Evolutionary conservation across 2,888 invertebrate genomes (phyloP), one percentile per base, ranked within the genome.

Genomic region (Acronicta psi): DNA sequence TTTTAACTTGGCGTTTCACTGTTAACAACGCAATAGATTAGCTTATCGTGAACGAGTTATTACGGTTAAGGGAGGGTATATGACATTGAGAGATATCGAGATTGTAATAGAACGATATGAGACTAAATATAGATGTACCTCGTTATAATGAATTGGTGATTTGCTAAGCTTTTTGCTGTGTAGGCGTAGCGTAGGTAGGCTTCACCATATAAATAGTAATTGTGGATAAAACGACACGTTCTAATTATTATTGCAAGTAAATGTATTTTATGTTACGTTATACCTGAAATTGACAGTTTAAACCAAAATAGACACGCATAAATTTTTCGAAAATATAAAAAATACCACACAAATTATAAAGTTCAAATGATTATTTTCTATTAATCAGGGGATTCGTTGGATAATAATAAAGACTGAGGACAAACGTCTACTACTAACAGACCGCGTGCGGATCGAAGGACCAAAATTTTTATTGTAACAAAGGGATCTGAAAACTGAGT

Each of bases 1-100:
- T 74, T 74, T 70, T 74, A 74, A 63, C 60, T 59, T 55, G 51
- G 42, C 18, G 17, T 64, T 68, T 73, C 38, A 46, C 46, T 72
- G 61, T 60, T 63, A 69, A 63, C 70, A 55, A 44, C 56, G 25
- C 40, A 37, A 61, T 59, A 73, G 73, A 73, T 69, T 73, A 58
- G 55, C 47, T 59, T 69, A 69, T 71, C 59, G 51, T 45, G 58
- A 57, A 59, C 57, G 45, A 58, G 45, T 60, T 71, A 53, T 70
- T 66, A 56, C 47, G 10, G 40, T 20, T 40, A 55, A 65, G 41
- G 56, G 53, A 47, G 49, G 50, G 60, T 51, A 34, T 44, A 53
- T 44, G 56, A 56, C 60, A 73, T 57, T 52, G 16, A 45, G 52
- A 55, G 51, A 55, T 49, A 52, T n/a, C n/a, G n/a, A n/a, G n/a